Evolutionary conservation across 2,113 vertebrate species (phyloP).

Genomic region (Notothenia coriiceps): DNA sequence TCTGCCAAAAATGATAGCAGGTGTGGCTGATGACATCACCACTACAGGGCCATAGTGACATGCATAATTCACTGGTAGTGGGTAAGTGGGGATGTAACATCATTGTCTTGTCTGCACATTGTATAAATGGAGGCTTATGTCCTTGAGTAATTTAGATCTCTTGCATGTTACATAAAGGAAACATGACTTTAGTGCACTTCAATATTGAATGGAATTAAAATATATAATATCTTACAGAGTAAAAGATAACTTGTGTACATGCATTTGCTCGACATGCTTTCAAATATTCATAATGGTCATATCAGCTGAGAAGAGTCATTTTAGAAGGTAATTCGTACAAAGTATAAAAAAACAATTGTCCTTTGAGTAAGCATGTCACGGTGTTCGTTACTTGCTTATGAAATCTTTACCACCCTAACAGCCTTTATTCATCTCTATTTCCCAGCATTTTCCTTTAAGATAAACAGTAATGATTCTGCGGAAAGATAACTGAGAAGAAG

Average conservation of each 20-base stretch:
- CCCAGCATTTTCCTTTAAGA: constrained; percentile 3
- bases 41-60: not conserved
- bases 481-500: constrained; percentile 8
- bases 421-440: constrained; percentile 10
- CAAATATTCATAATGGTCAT: not conserved
- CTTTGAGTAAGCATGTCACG: not conserved
- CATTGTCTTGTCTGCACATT: constrained; percentile 22
- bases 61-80: constrained; percentile 59
- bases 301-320: not conserved
- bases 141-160: not conserved
- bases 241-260: not conserved
- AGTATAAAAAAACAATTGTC: not conserved
- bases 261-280: constrained; percentile 19
- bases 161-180: constrained; percentile 3
- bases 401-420: not conserved
- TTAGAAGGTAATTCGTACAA: not conserved
- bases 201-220: constrained; percentile 18
- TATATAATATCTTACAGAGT: not conserved
- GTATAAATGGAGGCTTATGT: no score
- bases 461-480: not conserved
- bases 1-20: not conserved
- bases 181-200: constrained; percentile 6
- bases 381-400: not conserved
- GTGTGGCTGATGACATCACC: constrained; percentile 23
- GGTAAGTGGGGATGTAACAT: constrained; percentile 50